Evolutionary conservation across 2,113 vertebrate species (phyloP), one percentile per base, ranked within the genome.

Genomic region (Oncorhynchus masou): DNA sequence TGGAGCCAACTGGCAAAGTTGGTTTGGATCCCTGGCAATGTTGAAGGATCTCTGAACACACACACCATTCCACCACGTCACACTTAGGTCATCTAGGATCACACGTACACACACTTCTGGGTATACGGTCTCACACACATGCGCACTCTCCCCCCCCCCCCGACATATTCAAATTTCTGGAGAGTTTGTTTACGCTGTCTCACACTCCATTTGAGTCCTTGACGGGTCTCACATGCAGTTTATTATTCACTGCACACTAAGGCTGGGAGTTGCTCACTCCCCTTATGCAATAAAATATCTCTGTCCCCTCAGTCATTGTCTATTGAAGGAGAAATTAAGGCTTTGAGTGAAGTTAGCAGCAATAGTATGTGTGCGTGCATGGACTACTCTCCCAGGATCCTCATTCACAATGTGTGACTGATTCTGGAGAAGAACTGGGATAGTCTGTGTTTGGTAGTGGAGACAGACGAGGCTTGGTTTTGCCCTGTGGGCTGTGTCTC

Each of bases 321-420:
- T 60, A 15, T 73, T 27, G 20, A 25, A 45, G 39, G 39, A 45
- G 39, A 45, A 45, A 45, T 45, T 0, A 45, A 11, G 39, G 39
- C 9, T 45, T 45, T 45, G 9, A 45, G 39, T 11, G 39, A 45
- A 19, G 49, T 34, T 48, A 16, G 20, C 29, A 86, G 87, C 27
- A 57, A 45, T 72, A 4, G 74, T 22, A 19, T 39, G 66, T 60
- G 67, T 39, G 65, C 13, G 20, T 69, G 74, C 12, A 20, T n/a
- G 5, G 39, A 6, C 51, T 19, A 54, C 51, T 54, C 20, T n/a
- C 20, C 25, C 20, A 25, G 11, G 3, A 25, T 64, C 12, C 60
- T n/a, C n/a, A 16, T 64, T 12, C 24, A 12, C 24, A 25, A 25
- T 11, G 7, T 64, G 20, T 64, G 20, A 12, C 60, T 25, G 39